Evolutionary conservation across 2,888 invertebrate genomes (phyloP).

Genomic region (Aricia artaxerxes): DNA sequence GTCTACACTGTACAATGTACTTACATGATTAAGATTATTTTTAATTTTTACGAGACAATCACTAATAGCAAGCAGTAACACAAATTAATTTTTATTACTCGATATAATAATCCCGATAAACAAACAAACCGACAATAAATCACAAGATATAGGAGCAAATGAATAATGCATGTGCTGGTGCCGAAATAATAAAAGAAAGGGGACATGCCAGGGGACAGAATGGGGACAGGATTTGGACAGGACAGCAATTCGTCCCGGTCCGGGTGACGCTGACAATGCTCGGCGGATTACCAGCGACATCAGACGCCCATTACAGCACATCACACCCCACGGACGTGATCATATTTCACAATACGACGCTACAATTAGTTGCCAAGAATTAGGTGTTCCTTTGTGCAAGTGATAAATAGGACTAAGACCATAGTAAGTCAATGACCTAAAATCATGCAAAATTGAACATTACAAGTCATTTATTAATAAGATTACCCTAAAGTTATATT

Average conservation of each 20-base stretch:
- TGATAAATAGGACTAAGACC: neutral
- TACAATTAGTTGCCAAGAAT: conserved; percentile 21
- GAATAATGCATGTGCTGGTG: conserved; percentile 62
- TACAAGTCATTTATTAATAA: neutral
- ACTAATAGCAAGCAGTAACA: neutral
- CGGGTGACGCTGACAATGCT: conserved; percentile 47
- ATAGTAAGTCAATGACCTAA: neutral
- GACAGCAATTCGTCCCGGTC: conserved; percentile 59
- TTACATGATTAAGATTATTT: neutral
- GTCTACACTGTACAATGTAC: too few species aligned
- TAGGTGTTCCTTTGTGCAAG: neutral
- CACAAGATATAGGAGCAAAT: conserved; percentile 46
- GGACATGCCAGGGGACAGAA: conserved; percentile 44
- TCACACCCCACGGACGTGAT: conserved; percentile 21
- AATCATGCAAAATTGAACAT: neutral
- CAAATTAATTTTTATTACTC: conserved; percentile 4
- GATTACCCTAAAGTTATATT: neutral
- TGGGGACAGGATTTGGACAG: conserved; percentile 48
- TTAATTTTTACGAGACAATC: neutral
- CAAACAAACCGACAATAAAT: conserved; percentile 30
- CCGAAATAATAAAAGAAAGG: conserved; percentile 62
- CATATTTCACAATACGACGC: conserved; percentile 24
- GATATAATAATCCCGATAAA: conserved; percentile 27
- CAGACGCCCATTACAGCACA: neutral
- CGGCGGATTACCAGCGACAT: conserved; percentile 44